phyloP scores from a whole-genome alignment of 2,888 invertebrate species.

The Bugula neritina region DNA sequence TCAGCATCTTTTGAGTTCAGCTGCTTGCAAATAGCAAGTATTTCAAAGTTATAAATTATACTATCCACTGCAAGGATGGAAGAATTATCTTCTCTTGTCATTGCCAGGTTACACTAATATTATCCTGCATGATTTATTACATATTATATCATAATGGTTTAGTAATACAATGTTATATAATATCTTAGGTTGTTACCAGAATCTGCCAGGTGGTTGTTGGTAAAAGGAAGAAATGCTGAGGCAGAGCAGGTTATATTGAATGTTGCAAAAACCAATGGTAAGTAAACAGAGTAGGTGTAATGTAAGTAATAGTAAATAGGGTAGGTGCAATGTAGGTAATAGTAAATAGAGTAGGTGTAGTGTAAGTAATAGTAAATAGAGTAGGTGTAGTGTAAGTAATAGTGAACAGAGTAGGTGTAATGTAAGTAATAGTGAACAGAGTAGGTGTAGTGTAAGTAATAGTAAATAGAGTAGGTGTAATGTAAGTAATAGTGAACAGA shows the following conservation, averaged over 20 bases:
- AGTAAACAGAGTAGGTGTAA: background rate
- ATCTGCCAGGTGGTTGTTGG: slow-evolving; percentile 9
- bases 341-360: background rate
- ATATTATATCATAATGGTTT: too few species aligned
- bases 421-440: background rate
- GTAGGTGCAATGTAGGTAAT: background rate
- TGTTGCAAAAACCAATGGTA: slow-evolving; percentile 12
- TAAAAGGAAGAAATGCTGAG: slow-evolving; percentile 2
- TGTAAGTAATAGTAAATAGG: background rate
- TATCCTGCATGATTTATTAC: too few species aligned
- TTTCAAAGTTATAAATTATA: too few species aligned
- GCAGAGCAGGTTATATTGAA: background rate
- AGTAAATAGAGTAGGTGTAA: background rate
- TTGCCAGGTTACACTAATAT: too few species aligned
- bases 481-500: background rate
- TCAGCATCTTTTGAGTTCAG: too few species aligned
- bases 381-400: background rate
- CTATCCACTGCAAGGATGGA: too few species aligned
- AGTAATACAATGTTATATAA: too few species aligned
- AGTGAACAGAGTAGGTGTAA: background rate
- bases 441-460: background rate
- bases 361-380: background rate
- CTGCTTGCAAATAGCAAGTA: too few species aligned
- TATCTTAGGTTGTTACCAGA: slow-evolving; percentile 10
- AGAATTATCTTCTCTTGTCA: too few species aligned